Base-by-base conservation (phyloP, 92 coral and sea anemone species). In the Porites divaricata region DNA sequence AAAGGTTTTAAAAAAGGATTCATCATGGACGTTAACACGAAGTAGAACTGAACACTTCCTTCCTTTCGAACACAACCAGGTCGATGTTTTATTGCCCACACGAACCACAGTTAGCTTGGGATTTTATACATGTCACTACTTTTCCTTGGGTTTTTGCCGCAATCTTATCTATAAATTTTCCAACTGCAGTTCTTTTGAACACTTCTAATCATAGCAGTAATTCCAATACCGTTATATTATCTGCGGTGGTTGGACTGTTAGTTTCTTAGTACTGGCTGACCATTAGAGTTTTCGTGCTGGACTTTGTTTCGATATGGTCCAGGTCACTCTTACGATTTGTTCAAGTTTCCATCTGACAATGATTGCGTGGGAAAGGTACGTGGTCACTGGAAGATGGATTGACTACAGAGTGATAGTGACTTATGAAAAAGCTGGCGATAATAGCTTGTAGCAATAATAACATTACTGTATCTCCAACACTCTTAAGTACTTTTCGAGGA, bases 281-380 rank as follows among this genome's bases (percentile, higher is more conserved):
- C 13, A 19, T 16, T 15, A 73, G 2, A 50, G 45, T 50, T 50
- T 73, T 28, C 24, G 7, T 1, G 28, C 20, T 54, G 52, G 77
- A 50, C 50, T 50, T 17, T 24, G 22, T 21, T 6, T 10, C 4
- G 9, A 10, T 50, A 1, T 22, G 24, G 17, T 21, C 52, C 28
- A 54, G 2, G 12, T 41, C 1, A 15, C 11, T 20, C 16, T 24
- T 48, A 8, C 12, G 25, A 24, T 24, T 11, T 48, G 61, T 73
- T 73, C 77, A 4, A 12, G 51, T 25, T 73, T 19, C n/a, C 77
- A 73, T 21, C 50, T 73, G 78, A 74, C 63, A 11, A 26, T 52
- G 9, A 75, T 75, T 56, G 79, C 79, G 0, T 75, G 79, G 79
- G 79, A 75, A 61, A 75, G 79, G 23, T 53, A 75, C 66, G 23